Conservation (phyloP, 2,888 invertebrate genomes). For the Dicyrtomina minuta region DNA sequence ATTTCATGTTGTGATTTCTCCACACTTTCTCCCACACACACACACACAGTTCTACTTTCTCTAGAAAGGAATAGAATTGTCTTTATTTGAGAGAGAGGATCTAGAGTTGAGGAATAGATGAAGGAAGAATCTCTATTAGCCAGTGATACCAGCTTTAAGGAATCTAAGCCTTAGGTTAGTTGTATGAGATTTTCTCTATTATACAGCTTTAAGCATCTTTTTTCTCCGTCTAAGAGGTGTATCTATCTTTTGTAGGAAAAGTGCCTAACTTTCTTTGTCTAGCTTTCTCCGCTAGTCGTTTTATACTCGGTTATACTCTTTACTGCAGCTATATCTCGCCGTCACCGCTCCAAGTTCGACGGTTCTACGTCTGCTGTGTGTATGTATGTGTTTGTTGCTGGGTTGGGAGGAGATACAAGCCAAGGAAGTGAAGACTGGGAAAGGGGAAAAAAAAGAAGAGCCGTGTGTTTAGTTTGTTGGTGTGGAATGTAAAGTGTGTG, state of each 20-base stretch:
- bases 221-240: neutral
- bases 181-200: neutral
- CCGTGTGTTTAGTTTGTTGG: constrained; percentile 1
- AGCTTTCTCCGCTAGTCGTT: neutral
- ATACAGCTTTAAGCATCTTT: neutral
- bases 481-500: too few species aligned
- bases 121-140: too few species aligned
- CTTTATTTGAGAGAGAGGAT: neutral
- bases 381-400: neutral
- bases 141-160: neutral
- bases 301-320: too few species aligned
- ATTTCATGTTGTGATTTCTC: neutral
- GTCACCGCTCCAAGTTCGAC: too few species aligned
- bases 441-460: neutral
- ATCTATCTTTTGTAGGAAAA: neutral
- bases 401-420: too few species aligned
- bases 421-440: too few species aligned
- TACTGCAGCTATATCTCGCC: too few species aligned
- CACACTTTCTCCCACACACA: too few species aligned
- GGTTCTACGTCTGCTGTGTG: too few species aligned
- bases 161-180: constrained; percentile 8
- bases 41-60: neutral
- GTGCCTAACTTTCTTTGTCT: neutral
- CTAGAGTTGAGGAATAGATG: neutral
- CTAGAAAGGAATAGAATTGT: neutral